A percentile compares a stretch with the other conserved stretches of the same genome.
Conservation (phyloP, 1,140 invertebrate species). For the fruit fly (Drosophila melanogaster) region DNA sequence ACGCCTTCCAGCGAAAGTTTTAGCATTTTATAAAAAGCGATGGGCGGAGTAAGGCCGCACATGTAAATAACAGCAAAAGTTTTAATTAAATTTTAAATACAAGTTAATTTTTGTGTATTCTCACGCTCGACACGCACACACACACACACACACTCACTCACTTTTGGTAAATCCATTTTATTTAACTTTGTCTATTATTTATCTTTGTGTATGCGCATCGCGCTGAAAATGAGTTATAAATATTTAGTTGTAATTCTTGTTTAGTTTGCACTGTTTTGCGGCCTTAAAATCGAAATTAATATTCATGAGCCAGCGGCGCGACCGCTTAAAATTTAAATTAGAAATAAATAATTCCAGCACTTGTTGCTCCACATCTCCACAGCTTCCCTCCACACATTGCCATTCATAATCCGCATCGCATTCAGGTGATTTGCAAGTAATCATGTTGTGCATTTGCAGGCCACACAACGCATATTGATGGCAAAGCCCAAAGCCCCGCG, state of each 20-base stretch:
- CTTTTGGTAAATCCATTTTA: conserved; percentile 29
- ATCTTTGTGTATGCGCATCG: conserved; percentile 15
- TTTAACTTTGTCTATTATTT: conserved; percentile 49
- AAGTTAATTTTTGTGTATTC: conserved; percentile 82
- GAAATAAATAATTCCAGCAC: conserved; percentile 63
- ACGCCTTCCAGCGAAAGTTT: conserved; percentile 41
- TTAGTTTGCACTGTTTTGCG: conserved; percentile 70
- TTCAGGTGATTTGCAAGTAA: conserved; percentile 81
- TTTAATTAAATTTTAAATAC: conserved; percentile 84
- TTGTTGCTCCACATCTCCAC: conserved; percentile 18
- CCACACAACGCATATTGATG: conserved; percentile 76
- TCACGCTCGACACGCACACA: conserved; percentile 36
- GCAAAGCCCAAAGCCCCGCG: not conserved
- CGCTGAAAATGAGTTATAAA: conserved; percentile 78
- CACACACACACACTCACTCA: conserved; percentile 15
- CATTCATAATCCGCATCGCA: conserved; percentile 66
- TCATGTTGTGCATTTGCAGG: conserved; percentile 75
- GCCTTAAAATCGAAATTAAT: conserved; percentile 70
- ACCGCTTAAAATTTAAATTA: conserved; percentile 66
- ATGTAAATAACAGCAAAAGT: conserved; percentile 81
- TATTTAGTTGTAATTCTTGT: conserved; percentile 82
- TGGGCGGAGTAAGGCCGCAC: not conserved
- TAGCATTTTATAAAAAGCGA: conserved; percentile 7
- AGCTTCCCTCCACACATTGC: not conserved
- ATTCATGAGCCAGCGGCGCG: conserved; percentile 62